Conservation (phyloP, 2,888 invertebrate species). For the Patella caerulea region DNA sequence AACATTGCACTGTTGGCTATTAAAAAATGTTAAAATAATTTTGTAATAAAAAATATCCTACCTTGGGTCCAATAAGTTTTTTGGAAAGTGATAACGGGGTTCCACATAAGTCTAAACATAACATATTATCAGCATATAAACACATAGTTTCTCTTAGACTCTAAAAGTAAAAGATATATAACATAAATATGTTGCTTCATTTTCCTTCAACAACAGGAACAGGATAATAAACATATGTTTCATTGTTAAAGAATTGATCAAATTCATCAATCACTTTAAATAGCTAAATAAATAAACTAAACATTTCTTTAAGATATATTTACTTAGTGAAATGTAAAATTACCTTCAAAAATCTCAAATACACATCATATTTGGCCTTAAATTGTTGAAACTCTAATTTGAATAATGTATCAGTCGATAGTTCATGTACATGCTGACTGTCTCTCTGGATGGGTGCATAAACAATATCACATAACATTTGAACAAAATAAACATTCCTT, state of each 20-base stretch:
- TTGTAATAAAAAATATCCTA: conserved; percentile 25
- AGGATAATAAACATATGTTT: no score
- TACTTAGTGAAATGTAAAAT: not conserved
- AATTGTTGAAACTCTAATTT: not conserved
- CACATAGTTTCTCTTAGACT: conserved; percentile 39
- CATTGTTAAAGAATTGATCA: no score
- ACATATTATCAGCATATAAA: conserved; percentile 58
- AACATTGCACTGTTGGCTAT: no score
- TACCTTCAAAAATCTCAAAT: conserved; percentile 5
- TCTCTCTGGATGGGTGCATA: conserved; percentile 23
- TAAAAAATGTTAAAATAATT: no score
- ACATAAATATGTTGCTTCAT: no score
- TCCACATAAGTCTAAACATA: conserved; percentile 64
- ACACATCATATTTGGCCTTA: not conserved
- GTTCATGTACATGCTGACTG: not conserved
- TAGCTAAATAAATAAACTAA: no score
- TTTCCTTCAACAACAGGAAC: no score
- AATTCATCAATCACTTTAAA: no score
- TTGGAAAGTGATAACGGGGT: conserved; percentile 44
- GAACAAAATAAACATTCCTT: conserved; percentile 49
- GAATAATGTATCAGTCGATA: not conserved
- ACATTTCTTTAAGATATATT: no score
- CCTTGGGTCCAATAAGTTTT: conserved; percentile 52
- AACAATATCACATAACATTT: conserved; percentile 45
- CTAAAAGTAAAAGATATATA: conserved; percentile 33